Percentiles rank a stretch among this genome's conserved stretches.
phyloP scores from a whole-genome alignment of 2,113 vertebrate genomes.

The Ornithorhynchus anatinus region DNA sequence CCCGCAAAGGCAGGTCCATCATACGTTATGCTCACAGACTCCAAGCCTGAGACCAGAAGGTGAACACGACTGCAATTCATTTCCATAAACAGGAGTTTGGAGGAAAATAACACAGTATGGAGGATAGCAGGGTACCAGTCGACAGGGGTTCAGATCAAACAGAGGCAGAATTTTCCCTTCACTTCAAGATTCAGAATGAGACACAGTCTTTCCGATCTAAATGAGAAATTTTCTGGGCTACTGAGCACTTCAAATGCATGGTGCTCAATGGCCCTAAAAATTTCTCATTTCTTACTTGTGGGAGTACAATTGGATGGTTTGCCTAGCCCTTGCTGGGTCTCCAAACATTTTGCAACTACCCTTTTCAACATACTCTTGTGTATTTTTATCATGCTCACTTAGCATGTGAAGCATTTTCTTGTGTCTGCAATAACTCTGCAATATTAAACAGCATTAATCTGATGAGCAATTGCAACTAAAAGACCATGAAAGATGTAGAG shows the following conservation, averaged over 20 bases:
- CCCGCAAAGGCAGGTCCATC: no score
- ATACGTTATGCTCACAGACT: no score
- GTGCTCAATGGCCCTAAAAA: constrained; percentile 69
- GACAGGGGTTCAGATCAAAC: constrained; percentile 40
- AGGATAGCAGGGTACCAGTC: neutral
- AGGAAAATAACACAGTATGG: neutral
- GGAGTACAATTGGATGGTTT: constrained; percentile 52
- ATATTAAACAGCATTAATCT: constrained; percentile 45
- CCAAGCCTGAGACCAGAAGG: no score
- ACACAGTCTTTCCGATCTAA: constrained; percentile 56
- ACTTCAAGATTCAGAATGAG: constrained; percentile 53
- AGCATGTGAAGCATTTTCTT: constrained; percentile 18
- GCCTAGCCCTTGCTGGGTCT: constrained; percentile 32
- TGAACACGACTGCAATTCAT: no score
- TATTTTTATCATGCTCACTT: constrained; percentile 24
- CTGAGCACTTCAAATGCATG: constrained; percentile 60
- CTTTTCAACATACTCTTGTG: neutral
- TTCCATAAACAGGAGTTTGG: neutral
- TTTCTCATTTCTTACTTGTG: constrained; percentile 70
- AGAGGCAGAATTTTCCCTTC: constrained; percentile 11
- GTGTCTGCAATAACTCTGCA: neutral
- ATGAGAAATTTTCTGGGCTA: constrained; percentile 75
- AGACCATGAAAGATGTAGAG: neutral
- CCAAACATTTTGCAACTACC: constrained; percentile 14
- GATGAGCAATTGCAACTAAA: neutral